These are phyloP conservation scores for Thysanoteuthis rhombus DNA, from an alignment of 2,888 invertebrate genomes.

Conservation along the genomic window DNA sequence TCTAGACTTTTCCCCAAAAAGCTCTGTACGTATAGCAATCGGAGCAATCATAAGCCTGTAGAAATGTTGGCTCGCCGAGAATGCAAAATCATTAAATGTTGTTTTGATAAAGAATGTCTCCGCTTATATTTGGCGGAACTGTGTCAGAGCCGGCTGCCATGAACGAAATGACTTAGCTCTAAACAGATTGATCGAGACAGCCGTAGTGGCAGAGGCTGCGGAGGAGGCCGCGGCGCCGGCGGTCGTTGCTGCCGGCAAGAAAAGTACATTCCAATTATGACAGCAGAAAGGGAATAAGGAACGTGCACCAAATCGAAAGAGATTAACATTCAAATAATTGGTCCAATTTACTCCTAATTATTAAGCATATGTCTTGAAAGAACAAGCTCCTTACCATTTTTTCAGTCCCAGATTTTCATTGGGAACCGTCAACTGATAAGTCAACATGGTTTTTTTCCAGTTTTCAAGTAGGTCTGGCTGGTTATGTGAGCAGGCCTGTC, in stretches of 20 bases:
- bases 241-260: background rate
- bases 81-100: slow-evolving; percentile 12
- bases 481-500: too few relatives aligned
- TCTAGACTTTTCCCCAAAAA: background rate
- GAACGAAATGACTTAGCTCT: background rate
- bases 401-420: background rate
- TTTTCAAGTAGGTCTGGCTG: too few relatives aligned
- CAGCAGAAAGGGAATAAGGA: background rate
- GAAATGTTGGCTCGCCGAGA: background rate
- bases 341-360: background rate
- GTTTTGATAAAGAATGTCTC: background rate
- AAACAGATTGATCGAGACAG: background rate
- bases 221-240: background rate
- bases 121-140: background rate
- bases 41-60: background rate
- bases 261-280: slow-evolving; percentile 12
- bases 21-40: background rate
- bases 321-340: background rate
- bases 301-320: background rate
- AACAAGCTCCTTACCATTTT: background rate
- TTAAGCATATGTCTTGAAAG: background rate
- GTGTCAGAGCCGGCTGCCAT: background rate
- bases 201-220: background rate
- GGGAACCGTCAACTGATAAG: too few relatives aligned
- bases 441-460: too few relatives aligned